Evolutionary conservation across 2,113 vertebrate species (phyloP), one percentile per base, ranked within the genome.

Genomic region (Coptodon bakossiorum): DNA sequence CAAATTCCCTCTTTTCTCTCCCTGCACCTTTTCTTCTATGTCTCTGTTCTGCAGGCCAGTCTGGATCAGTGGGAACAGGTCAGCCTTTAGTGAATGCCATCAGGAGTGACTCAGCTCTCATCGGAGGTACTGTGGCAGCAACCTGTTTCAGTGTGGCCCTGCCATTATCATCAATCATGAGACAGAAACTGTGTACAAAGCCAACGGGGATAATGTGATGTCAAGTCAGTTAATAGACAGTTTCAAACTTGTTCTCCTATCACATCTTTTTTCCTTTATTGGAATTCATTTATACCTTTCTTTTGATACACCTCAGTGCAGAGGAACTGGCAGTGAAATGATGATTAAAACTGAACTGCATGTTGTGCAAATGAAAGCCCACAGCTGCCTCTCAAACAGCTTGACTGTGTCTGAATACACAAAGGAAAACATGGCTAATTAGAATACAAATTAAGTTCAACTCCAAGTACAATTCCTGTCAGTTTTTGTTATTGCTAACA

Each of bases 101-200:
- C 94, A 96, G 89, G 95, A 97, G 94, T 86, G 97, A 98, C 93
- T 98, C 98, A 80, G 98, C 97, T 91, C 93, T 99, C 78, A 98
- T 99, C 90, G 98, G 98, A 98, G 98, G 98, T 99, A 98, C 86
- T 87, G 81, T 24, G 85, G 90, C 73, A 54, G 29, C 63, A 38
- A 22, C 5, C 12, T 84, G 45, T 82, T 78, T 54, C 61, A 86
- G 16, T 59, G 19, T 86, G 27, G 36, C 24, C 1, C 43, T 29
- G 24, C 17, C n/a, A 12, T 45, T 61, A 61, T 71, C 56, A 31
- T 82, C 22, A 29, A 68, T 54, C 71, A 63, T 5, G 38, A 57
- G 17, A 27, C 7, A 9, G 19, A 54, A 78, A 79, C 0, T 27
- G 14, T 63, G 14, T 56, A 22, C 9, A 40, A 9, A 54, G 17